Conservation (phyloP, 2,888 invertebrate genomes). For the Myathropa florea region DNA sequence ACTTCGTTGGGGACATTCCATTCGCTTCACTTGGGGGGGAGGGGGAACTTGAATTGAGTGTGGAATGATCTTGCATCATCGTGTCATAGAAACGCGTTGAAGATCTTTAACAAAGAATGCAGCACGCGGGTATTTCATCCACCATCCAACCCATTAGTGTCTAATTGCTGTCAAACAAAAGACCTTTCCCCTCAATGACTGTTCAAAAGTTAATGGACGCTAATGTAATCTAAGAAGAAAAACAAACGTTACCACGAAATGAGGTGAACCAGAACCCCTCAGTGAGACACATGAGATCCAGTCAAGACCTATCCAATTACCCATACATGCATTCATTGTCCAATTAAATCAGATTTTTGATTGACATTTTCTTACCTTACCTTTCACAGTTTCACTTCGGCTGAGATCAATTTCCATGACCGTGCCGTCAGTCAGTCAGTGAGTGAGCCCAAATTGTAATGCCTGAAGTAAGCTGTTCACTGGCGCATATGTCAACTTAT, state of each 20-base stretch:
- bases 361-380: conserved; percentile 56
- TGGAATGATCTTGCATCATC: no score
- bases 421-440: conserved; percentile 5
- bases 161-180: background rate
- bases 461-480: background rate
- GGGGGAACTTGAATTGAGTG: no score
- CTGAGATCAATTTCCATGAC: conserved; percentile 32
- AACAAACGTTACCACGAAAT: conserved; percentile 12
- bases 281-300: background rate
- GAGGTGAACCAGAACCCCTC: no score
- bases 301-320: conserved; percentile 50
- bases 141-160: background rate
- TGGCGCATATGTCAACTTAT: conserved; percentile 53
- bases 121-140: background rate
- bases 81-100: background rate
- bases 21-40: no score
- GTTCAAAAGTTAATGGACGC: conserved; percentile 42
- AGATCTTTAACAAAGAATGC: background rate
- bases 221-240: conserved; percentile 27
- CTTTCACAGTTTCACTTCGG: conserved; percentile 34
- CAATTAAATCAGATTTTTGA: conserved; percentile 69
- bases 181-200: conserved; percentile 26
- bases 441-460: conserved; percentile 1
- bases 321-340: conserved; percentile 61
- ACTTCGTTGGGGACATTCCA: no score